A percentile compares a stretch with the other conserved stretches of the same genome.
phyloP scores from a whole-genome alignment of 2,797 vertebrate species.

The Lagodon rhomboides region DNA sequence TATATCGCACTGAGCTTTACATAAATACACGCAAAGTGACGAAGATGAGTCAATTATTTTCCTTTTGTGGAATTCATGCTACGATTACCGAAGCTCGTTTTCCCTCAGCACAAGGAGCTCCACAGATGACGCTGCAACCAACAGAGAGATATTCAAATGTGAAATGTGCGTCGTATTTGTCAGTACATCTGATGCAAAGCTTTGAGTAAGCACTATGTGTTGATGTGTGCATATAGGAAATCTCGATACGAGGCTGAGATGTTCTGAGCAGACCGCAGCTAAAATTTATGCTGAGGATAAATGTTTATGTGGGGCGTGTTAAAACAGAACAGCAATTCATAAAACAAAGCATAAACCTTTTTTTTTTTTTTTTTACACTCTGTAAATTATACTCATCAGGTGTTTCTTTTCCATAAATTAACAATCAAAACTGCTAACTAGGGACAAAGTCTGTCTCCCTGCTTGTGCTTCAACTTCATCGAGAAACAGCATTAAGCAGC shows the following conservation, averaged over 20 bases:
- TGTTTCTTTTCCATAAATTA: conserved; percentile 34
- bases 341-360: conserved; percentile 25
- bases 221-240: conserved; percentile 30
- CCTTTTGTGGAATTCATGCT: neutral
- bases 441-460: neutral
- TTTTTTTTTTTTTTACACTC: neutral
- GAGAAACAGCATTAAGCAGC: neutral
- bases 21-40: neutral
- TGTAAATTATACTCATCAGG: conserved; percentile 15
- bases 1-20: neutral
- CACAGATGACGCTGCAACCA: conserved; percentile 10
- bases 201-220: conserved; percentile 25
- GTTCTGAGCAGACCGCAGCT: conserved; percentile 37
- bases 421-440: neutral
- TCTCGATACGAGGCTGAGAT: conserved; percentile 16
- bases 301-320: conserved; percentile 39
- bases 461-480: neutral
- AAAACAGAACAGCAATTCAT: conserved; percentile 40
- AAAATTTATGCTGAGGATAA: conserved; percentile 48
- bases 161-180: conserved; percentile 8
- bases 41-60: neutral
- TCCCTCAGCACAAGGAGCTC: neutral
- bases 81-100: neutral
- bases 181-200: conserved; percentile 14
- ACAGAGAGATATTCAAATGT: conserved; percentile 10